phyloP scores from a whole-genome alignment of 2,113 vertebrate species.

The Hucho hucho region DNA sequence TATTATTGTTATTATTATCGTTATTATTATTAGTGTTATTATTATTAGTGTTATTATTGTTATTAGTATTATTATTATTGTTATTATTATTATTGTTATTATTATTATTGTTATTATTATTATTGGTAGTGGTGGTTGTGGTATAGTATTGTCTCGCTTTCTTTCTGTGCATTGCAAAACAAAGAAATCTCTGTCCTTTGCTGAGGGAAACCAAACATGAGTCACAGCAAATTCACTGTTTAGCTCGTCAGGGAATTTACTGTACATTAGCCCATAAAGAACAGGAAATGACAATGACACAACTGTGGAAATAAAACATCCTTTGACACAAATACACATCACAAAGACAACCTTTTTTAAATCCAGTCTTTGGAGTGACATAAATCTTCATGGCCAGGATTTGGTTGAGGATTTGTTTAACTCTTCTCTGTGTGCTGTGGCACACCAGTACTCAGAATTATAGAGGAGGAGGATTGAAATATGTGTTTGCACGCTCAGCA shows the following conservation, averaged over 20 bases:
- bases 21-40: no score
- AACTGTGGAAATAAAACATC: neutral
- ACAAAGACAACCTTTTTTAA: neutral
- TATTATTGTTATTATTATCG: no score
- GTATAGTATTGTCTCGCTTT: neutral
- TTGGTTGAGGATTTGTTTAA: conserved; percentile 43
- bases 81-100: neutral
- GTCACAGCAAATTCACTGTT: neutral
- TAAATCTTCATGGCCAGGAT: conserved; percentile 15
- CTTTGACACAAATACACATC: neutral
- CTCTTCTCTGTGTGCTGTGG: conserved; percentile 56
- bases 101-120: neutral
- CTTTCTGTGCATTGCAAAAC: conserved; percentile 1
- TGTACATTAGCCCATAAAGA: neutral
- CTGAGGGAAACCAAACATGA: neutral
- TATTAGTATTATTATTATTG: neutral
- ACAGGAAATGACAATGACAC: neutral
- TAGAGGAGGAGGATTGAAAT: conserved; percentile 52
- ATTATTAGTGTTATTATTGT: neutral
- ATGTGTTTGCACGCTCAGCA: conserved; percentile 68
- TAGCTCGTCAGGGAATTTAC: neutral
- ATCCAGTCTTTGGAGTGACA: neutral
- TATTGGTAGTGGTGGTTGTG: neutral
- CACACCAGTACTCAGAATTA: conserved; percentile 49
- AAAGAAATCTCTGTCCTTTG: neutral